Conservation (phyloP, 2,888 invertebrate genomes). For the Eucriotettix oculatus region DNA sequence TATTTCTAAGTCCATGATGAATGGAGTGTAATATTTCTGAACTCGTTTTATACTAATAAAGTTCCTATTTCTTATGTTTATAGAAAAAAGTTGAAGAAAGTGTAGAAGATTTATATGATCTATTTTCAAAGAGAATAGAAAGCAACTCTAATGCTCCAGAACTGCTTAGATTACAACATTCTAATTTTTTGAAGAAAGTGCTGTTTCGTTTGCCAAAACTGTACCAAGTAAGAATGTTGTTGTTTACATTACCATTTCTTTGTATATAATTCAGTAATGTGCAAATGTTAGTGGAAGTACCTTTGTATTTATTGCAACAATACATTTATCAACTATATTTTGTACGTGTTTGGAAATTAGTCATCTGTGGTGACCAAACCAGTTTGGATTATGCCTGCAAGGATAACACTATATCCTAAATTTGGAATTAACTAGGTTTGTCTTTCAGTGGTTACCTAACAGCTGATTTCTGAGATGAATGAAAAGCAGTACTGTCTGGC, state of each 20-base stretch:
- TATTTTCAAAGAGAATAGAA: constrained; percentile 29
- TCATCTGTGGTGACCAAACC: too few species aligned
- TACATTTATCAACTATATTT: too few species aligned
- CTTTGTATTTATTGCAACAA: too few species aligned
- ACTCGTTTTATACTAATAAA: constrained; percentile 29
- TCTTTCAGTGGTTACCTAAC: too few species aligned
- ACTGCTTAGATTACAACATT: constrained; percentile 44
- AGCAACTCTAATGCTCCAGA: constrained; percentile 40
- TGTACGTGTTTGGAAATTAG: too few species aligned
- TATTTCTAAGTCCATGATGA: neutral
- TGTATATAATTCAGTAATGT: neutral
- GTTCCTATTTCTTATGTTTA: constrained; percentile 18
- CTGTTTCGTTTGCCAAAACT: constrained; percentile 46
- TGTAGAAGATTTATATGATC: constrained; percentile 34
- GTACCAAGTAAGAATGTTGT: constrained; percentile 39
- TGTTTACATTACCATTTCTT: neutral
- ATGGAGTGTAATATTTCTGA: constrained; percentile 14
- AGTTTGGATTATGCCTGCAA: too few species aligned
- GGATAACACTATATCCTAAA: too few species aligned
- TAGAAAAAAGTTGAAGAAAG: constrained; percentile 40
- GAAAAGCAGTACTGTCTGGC: too few species aligned
- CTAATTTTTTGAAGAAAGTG: constrained; percentile 47
- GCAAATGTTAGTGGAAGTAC: too few species aligned
- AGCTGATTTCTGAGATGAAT: too few species aligned
- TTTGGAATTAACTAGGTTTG: too few species aligned